phyloP scores from a whole-genome alignment of 2,797 vertebrate genomes.

The Sebastes wilsoni region DNA sequence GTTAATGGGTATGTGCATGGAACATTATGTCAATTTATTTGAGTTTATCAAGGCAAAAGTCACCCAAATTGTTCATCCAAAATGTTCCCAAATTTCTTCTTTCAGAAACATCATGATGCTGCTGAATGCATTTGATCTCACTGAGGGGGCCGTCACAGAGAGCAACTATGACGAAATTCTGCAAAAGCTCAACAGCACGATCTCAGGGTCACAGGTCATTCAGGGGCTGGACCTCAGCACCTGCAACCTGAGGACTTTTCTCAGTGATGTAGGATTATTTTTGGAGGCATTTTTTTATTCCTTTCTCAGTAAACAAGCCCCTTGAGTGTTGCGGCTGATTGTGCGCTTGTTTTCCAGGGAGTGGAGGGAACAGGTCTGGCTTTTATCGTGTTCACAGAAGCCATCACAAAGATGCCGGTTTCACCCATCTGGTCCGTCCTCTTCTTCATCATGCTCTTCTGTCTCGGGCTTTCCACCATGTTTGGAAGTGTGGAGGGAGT shows the following conservation, averaged over 20 bases:
- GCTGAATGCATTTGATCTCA: constrained; percentile 85
- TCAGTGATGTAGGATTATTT: constrained; percentile 81
- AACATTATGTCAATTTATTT: background rate
- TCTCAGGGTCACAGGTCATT: constrained; percentile 26
- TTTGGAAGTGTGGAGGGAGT: constrained; percentile 91
- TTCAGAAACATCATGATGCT: constrained; percentile 88
- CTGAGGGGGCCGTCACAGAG: constrained; percentile 81
- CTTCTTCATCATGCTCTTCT: constrained; percentile 96
- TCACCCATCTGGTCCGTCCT: constrained; percentile 92
- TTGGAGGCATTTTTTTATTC: background rate
- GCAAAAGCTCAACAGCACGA: constrained; percentile 67
- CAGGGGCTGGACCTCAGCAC: constrained; percentile 77
- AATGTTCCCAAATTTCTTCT: background rate
- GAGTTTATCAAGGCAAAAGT: background rate
- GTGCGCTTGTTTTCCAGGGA: constrained; percentile 73
- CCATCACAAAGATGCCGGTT: constrained; percentile 93
- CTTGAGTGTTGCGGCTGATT: background rate
- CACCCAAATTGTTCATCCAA: too few species aligned
- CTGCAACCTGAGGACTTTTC: constrained; percentile 81
- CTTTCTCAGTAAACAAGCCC: background rate
- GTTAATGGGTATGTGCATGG: constrained; percentile 73
- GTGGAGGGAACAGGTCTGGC: constrained; percentile 94
- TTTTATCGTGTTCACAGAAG: constrained; percentile 96
- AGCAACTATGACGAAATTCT: constrained; percentile 81
- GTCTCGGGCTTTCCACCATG: constrained; percentile 95